A percentile compares a stretch with the other conserved stretches of the same genome.
Conservation (phyloP, 2,888 invertebrate species). For the Heteromurus nitidus region DNA sequence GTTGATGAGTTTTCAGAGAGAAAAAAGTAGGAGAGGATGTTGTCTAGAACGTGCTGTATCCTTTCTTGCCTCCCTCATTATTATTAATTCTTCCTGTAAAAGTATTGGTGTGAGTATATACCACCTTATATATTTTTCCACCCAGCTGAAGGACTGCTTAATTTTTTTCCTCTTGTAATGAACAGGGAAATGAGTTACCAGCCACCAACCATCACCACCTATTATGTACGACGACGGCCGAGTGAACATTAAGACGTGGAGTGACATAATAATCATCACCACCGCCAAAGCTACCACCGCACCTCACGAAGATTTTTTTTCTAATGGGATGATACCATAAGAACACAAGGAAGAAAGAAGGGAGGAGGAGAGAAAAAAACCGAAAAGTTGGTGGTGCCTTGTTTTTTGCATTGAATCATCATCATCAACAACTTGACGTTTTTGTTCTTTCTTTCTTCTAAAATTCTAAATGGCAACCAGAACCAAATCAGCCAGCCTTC, state of each 20-base stretch:
- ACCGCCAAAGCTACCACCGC: too few species aligned
- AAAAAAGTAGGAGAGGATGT: not conserved
- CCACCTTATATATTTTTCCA: slow-evolving; percentile 48
- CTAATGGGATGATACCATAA: too few species aligned
- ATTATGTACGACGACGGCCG: slow-evolving; percentile 39
- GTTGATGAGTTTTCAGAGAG: slow-evolving; percentile 58
- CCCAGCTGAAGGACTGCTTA: slow-evolving; percentile 37
- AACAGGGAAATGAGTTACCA: slow-evolving; percentile 55
- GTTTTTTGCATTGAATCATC: slow-evolving; percentile 12
- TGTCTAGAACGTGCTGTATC: slow-evolving; percentile 62
- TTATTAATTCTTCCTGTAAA: slow-evolving; percentile 45
- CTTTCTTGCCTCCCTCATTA: too few species aligned
- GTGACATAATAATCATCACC: slow-evolving; percentile 66
- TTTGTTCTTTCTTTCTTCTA: slow-evolving; percentile 19
- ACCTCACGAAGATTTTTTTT: slow-evolving; percentile 7
- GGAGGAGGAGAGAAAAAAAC: slow-evolving; percentile 34
- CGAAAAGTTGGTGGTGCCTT: slow-evolving; percentile 9
- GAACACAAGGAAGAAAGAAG: slow-evolving; percentile 14
- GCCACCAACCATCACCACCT: slow-evolving; percentile 33
- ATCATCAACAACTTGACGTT: not conserved
- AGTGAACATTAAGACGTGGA: slow-evolving; percentile 31
- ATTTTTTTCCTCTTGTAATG: slow-evolving; percentile 33
- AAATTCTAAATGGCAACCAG: too few species aligned
- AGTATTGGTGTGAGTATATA: not conserved
- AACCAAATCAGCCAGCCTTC: too few species aligned